Percentiles rank a stretch among this genome's conserved stretches.
These are phyloP conservation scores for Botia almorhae DNA, from an alignment of 2,797 vertebrate genomes.

Conservation along the genomic window DNA sequence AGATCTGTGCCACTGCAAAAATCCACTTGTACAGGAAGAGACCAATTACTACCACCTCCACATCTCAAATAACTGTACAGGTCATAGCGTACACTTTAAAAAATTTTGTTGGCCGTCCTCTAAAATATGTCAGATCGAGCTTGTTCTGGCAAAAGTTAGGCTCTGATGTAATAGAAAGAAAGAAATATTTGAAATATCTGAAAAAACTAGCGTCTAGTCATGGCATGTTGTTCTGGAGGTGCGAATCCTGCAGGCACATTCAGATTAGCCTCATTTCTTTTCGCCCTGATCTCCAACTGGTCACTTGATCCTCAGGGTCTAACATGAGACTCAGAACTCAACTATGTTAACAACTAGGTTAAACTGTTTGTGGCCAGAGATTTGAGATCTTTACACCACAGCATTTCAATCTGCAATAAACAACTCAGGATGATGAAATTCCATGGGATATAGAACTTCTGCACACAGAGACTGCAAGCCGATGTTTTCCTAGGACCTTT, in stretches of 20 bases:
- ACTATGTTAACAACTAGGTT: constrained; percentile 1
- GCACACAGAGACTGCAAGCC: no score
- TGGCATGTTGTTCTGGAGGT: background rate
- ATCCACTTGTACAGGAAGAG: constrained; percentile 71
- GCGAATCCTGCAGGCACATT: background rate
- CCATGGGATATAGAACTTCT: no score
- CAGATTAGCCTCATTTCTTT: constrained; percentile 22
- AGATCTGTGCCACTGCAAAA: constrained; percentile 68
- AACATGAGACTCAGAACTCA: background rate
- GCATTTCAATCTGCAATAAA: background rate
- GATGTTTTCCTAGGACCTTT: constrained; percentile 20
- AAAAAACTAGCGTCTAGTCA: background rate
- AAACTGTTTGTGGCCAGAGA: constrained; percentile 2
- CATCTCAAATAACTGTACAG: background rate
- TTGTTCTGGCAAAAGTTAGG: background rate
- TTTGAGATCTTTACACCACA: constrained; percentile 2
- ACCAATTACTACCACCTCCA: constrained; percentile 56
- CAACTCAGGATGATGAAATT: background rate
- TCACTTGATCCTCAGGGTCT: background rate
- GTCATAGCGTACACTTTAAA: no score
- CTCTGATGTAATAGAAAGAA: background rate
- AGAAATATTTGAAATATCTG: background rate
- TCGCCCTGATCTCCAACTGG: background rate
- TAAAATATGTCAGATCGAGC: background rate
- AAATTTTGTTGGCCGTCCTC: background rate